A percentile compares a stretch with the other conserved stretches of the same genome.
Evolutionary conservation across 2,113 vertebrate genomes (phyloP).

Genomic region (Pseudonaja textilis): DNA sequence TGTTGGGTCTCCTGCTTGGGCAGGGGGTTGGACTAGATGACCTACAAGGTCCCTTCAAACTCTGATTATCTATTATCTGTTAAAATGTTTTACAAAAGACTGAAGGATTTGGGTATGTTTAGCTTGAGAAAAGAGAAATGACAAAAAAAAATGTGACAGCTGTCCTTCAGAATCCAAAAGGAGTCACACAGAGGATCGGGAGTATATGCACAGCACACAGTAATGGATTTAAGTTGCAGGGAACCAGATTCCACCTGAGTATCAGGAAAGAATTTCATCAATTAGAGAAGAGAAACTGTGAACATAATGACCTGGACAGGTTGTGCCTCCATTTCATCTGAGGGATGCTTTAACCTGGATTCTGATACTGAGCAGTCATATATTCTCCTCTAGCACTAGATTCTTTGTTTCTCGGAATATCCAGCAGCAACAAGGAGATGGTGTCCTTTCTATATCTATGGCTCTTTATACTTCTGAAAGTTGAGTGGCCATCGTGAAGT

Average conservation of each 20-base stretch:
- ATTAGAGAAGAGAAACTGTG: neutral
- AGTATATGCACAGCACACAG: neutral
- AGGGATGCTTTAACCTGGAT: neutral
- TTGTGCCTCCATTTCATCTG: neutral
- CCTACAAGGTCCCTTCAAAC: no score
- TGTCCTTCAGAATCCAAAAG: neutral
- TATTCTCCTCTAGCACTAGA: neutral
- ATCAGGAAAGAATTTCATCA: neutral
- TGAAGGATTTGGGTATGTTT: neutral
- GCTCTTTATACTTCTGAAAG: neutral
- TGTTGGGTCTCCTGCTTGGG: no score
- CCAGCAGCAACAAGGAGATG: neutral
- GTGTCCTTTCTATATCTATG: neutral
- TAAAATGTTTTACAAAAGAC: neutral
- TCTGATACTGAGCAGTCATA: neutral
- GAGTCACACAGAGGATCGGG: neutral
- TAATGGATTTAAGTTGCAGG: neutral
- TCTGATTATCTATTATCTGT: neutral
- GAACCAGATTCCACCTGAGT: neutral
- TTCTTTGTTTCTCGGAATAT: neutral
- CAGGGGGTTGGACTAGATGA: no score
- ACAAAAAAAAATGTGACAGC: neutral
- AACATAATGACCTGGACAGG: neutral
- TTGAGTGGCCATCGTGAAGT: neutral
- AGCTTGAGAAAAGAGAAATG: neutral